Base-by-base conservation (phyloP, 2,888 invertebrate genomes). In the Idaea biselata region DNA sequence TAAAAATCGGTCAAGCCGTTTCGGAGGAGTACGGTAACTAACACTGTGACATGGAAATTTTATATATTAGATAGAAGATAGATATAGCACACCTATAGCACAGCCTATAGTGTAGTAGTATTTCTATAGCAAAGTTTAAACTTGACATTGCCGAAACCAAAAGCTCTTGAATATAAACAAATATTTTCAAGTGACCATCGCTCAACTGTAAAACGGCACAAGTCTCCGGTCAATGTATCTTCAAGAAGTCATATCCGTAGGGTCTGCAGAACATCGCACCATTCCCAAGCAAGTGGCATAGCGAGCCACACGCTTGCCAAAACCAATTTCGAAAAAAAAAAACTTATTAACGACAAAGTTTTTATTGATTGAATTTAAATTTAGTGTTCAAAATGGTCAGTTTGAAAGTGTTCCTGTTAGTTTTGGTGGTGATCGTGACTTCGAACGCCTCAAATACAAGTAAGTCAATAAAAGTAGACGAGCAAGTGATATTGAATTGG, bases 401-500 rank as follows among this genome's bases (percentile, higher is more conserved):
- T 68, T 76, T 78, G 63, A 75, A 80, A 82, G 82, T 86, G 82
- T 74, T 86, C 67, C 68, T 88, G 68, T 71, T 87, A 62, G 68
- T 87, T 67, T 81, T 89, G 63, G 80, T 83, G 60, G 44, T 44
- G 1, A 44, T 11, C 44, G 44, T 44, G 44, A 83, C 83, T 56
- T 79, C 82, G 64, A 70, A 86, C 64, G 81, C 86, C 53, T 79
- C 86, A 67, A 82, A 84, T 66, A 78, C 89, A 83, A 87, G 91
- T 91, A 86, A 92, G 91, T 91, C 69, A 76, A 88, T 83, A 87
- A 88, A 89, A 88, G 88, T 88, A 76, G 86, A 81, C 75, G 68
- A 68, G 80, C 83, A 64, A 75, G 81, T 81, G 65, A 61, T 53
- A 67, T 68, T 64, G 67, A 76, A 76, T 78, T 75, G 71, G 77